A percentile compares a stretch with the other conserved stretches of the same genome.
These are phyloP conservation scores for Aelia acuminata DNA, from an alignment of 2,888 invertebrate genomes.

Conservation along the genomic window DNA sequence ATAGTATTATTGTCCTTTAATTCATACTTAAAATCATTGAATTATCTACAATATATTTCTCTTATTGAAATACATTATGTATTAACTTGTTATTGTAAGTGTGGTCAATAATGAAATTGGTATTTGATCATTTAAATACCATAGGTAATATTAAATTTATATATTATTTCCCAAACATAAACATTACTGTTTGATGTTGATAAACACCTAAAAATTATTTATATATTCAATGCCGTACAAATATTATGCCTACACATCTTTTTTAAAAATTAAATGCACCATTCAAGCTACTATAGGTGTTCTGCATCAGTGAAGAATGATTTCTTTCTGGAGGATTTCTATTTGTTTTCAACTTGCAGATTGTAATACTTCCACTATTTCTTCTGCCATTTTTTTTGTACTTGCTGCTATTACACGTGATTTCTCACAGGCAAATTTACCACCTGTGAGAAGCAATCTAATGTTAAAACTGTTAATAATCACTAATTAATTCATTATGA, in stretches of 20 bases:
- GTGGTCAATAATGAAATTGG: neutral
- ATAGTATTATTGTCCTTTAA: too few relatives aligned
- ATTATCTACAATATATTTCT: too few relatives aligned
- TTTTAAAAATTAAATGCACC: neutral
- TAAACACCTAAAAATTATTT: neutral
- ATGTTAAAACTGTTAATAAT: neutral
- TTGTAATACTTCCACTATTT: slow-evolving; percentile 72
- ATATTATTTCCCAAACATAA: neutral
- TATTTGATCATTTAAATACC: neutral
- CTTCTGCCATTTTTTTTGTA: slow-evolving; percentile 79
- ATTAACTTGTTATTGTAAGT: too few relatives aligned
- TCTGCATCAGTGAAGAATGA: neutral
- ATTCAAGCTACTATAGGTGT: neutral
- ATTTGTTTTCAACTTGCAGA: neutral
- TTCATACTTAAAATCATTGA: too few relatives aligned
- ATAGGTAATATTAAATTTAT: neutral
- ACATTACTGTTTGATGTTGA: neutral
- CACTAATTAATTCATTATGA: neutral
- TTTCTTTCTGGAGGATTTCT: too few relatives aligned
- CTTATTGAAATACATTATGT: too few relatives aligned
- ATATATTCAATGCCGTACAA: neutral
- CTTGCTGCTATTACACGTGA: slow-evolving; percentile 87
- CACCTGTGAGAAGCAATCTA: slow-evolving; percentile 73
- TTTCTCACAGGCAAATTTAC: slow-evolving; percentile 85
- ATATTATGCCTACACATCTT: neutral